Evolutionary conservation across 1,140 invertebrate species (phyloP).

Genomic region (Drosophila insularis): DNA sequence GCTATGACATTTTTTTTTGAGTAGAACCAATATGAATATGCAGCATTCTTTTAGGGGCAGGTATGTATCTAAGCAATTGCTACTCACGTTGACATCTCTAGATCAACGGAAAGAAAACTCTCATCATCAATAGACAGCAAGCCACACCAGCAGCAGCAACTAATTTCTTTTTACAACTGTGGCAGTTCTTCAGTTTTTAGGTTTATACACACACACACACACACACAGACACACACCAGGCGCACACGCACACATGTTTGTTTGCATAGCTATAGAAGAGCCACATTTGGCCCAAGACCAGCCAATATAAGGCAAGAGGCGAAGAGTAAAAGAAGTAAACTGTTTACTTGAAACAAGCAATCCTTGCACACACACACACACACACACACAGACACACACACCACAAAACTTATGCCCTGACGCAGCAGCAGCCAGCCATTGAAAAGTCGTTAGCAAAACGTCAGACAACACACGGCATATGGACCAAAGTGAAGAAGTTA

Average conservation of each 20-base stretch:
- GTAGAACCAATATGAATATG: too few species aligned
- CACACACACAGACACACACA: constrained; percentile 33
- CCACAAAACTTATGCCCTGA: constrained; percentile 70
- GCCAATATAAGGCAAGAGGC: constrained; percentile 62
- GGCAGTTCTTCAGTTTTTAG: constrained; percentile 68
- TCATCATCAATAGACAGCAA: not conserved
- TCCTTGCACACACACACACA: constrained; percentile 41
- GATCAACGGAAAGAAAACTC: not conserved
- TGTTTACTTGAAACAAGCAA: constrained; percentile 62
- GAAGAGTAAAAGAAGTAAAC: constrained; percentile 39
- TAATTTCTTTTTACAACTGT: constrained; percentile 78
- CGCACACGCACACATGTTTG: constrained; percentile 26
- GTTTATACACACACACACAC: constrained; percentile 49
- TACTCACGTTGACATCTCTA: constrained; percentile 7
- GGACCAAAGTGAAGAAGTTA: constrained; percentile 26
- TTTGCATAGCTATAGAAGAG: constrained; percentile 68
- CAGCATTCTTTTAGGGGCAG: not conserved
- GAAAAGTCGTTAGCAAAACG: constrained; percentile 79
- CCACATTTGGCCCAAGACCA: constrained; percentile 45
- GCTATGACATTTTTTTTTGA: too few species aligned
- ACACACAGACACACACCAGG: not conserved
- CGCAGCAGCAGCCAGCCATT: constrained; percentile 58
- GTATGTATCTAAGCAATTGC: not conserved
- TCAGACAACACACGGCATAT: constrained; percentile 64
- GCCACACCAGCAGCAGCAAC: constrained; percentile 45